Evolutionary conservation across 2,113 vertebrate genomes (phyloP).

Genomic region (Vulpes lagopus): DNA sequence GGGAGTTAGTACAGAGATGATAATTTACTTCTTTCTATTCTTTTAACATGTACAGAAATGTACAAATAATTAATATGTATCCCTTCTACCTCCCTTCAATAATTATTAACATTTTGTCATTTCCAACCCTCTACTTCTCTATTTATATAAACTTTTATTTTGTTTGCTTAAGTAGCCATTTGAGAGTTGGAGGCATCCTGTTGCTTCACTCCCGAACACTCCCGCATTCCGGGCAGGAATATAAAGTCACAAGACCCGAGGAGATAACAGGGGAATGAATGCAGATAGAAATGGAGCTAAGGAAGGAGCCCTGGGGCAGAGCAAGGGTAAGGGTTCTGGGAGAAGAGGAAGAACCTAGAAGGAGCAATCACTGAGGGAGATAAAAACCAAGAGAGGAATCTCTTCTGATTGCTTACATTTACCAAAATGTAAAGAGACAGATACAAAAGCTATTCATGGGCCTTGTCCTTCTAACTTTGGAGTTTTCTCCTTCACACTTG

Average conservation of each 20-base stretch:
- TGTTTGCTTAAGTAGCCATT: not conserved
- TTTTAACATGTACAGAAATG: not conserved
- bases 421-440: not conserved
- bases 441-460: not conserved
- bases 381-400: not conserved
- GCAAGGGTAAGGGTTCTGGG: not conserved
- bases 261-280: not conserved
- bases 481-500: conserved; percentile 6
- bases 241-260: not conserved
- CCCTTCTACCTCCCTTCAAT: not conserved
- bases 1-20: not conserved
- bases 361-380: not conserved
- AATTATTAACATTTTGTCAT: not conserved
- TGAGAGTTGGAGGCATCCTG: not conserved
- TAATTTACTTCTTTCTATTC: not conserved
- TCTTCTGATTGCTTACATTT: not conserved
- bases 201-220: not conserved
- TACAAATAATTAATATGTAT: not conserved
- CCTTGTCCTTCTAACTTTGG: not conserved
- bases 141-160: not conserved
- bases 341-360: not conserved
- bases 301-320: not conserved
- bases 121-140: not conserved
- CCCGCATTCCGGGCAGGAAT: not conserved
- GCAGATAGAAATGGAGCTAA: not conserved